Evolutionary conservation across 2,888 invertebrate species (phyloP), one percentile per base, ranked within the genome.

Genomic region (Sthenelais limicola): DNA sequence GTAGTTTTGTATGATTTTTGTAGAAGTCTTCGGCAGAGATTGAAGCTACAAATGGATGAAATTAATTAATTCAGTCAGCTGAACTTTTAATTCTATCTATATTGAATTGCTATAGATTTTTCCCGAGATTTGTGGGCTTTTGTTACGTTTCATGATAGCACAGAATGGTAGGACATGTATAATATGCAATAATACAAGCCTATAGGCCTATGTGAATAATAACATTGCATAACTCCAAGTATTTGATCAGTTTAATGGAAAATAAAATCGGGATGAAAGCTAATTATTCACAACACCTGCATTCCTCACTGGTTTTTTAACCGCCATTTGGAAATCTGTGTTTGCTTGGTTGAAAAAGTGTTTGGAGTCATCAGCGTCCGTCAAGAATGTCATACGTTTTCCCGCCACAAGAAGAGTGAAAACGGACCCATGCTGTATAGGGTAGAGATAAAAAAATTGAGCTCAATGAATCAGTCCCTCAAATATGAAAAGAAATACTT

Each of bases 321-420:
- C 84, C 48, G 82, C 84, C 72, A 76, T 76, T 72, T 84, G 83
- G 71, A 85, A 85, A 73, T 83, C 82, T 12, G 83, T 80, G 75
- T 78, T 71, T 5, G 75, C 30, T 7, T 83, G 83, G 38, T 80
- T 76, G 66, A 85, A 84, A 74, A 85, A 84, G 68, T 79, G 72
- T 30, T 78, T 76, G 71, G 82, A 83, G 71, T 84, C 83, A 24
- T 82, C 79, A 9, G 78, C 77, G 3, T 84, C 81, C 30, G 81
- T 82, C 1, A 85, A 67, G 76, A 84, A 84, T 4, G 85, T 85
- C 74, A 84, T 71, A 15, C 80, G 76, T 49, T 83, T 82, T 21
- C 85, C 85, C 47, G 84, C 82, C 43, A 83, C 80, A 73, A 81
- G 76, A 62, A 85, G 75, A 4, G 83, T 82, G 73, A 80, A 85